phyloP scores from a whole-genome alignment of 2,113 vertebrate genomes.

The Solea solea region DNA sequence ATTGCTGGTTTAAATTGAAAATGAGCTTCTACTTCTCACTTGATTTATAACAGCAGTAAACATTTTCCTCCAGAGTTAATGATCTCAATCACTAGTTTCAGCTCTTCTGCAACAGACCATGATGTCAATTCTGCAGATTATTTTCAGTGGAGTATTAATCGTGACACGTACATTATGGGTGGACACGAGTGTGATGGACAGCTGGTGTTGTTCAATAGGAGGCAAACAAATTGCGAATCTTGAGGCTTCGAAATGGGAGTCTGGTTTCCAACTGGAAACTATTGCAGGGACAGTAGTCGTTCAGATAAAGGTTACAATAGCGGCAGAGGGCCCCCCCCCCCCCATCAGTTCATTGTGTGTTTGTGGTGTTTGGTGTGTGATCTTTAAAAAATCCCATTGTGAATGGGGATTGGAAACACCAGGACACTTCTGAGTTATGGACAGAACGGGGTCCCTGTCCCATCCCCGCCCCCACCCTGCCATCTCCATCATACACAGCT shows the following conservation, averaged over 20 bases:
- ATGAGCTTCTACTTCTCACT: no score
- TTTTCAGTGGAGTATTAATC: no score
- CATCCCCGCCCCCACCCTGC: slow-evolving; percentile 42
- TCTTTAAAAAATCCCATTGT: slow-evolving; percentile 64
- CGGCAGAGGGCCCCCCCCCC: background rate
- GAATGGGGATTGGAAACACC: slow-evolving; percentile 73
- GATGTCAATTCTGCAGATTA: no score
- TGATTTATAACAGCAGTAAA: no score
- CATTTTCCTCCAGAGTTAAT: no score
- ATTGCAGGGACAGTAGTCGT: slow-evolving; percentile 17
- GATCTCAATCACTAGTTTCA: no score
- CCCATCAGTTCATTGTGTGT: slow-evolving; percentile 65
- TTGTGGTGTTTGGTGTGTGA: slow-evolving; percentile 61
- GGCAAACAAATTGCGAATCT: background rate
- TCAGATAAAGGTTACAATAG: slow-evolving; percentile 60
- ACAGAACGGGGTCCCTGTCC: slow-evolving; percentile 40
- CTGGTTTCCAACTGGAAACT: background rate
- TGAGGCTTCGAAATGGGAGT: no score
- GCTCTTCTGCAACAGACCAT: no score
- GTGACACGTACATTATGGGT: no score
- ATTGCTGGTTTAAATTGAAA: no score
- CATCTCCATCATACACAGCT: slow-evolving; percentile 54
- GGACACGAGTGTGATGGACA: no score
- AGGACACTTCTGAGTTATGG: slow-evolving; percentile 68
- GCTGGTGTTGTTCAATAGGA: no score